Evolutionary conservation across 2,888 invertebrate genomes (phyloP), one percentile per base, ranked within the genome.

Genomic region (Andrena camellia): DNA sequence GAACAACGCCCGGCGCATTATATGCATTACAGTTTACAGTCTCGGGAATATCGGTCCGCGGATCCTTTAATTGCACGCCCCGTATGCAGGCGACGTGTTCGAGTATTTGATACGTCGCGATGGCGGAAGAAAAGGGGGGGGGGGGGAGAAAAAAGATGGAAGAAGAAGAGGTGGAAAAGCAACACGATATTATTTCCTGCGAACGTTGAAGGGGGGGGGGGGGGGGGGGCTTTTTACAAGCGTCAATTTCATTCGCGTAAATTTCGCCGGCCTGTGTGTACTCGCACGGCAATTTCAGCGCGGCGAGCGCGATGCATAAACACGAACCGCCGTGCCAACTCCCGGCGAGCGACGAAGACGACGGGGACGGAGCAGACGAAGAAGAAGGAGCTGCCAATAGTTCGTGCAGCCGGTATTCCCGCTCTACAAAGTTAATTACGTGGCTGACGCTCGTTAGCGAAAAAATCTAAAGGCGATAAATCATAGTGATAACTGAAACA

Each of bases 401-500:
- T 68, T 50, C 72, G 66, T 68, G 52, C 62, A 42, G 62, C 62
- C 74, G 57, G 64, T 77, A 42, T 72, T 68, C 72, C 78, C 82
- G 72, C 72, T 77, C 71, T 64, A 78, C 71, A 69, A 83, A 82
- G 83, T 83, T 83, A 83, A 83, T 83, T 77, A 77, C 71, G 77
- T 64, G 82, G 82, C 83, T 70, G 83, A 75, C 78, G 74, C 76
- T 83, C 78, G 78, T 84, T 78, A 83, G 83, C 78, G 74, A 83
- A 84, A 83, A 83, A 83, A 78, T 78, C 60, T 78, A 67, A 83
- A 71, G 83, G 74, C 78, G 78, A 78, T 84, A 83, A 84, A 84
- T 84, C 83, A 84, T 78, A 83, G 78, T 78, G 83, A 84, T 84
- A 83, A 84, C 74, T 75, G 73, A 83, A 80, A 78, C 74, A 78